These are phyloP conservation scores for Erpobdella octoculata DNA, from an alignment of 2,888 invertebrate species.

Conservation along the genomic window DNA sequence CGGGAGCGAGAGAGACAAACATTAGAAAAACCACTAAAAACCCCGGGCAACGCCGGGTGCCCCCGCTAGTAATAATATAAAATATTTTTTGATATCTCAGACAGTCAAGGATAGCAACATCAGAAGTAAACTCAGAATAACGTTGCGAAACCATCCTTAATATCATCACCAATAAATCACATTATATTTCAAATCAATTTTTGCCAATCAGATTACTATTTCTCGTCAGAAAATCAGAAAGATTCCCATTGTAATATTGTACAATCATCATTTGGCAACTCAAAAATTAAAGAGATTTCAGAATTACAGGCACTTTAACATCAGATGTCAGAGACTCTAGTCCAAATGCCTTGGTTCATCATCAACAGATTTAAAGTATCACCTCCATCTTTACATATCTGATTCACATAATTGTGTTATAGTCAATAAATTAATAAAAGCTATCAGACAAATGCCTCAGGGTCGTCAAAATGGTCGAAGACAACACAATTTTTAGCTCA, in stretches of 20 bases:
- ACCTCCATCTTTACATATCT: neutral
- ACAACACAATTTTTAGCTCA: neutral
- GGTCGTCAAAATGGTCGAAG: neutral
- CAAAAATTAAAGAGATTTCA: neutral
- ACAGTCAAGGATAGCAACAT: constrained; percentile 3
- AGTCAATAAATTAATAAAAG: neutral
- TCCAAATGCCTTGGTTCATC: constrained; percentile 5
- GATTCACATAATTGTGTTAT: neutral
- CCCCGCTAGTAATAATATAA: neutral
- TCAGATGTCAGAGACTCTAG: constrained; percentile 7
- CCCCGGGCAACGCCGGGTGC: too few species aligned
- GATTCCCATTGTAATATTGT: too few species aligned
- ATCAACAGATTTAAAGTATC: neutral
- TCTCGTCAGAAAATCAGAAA: too few species aligned
- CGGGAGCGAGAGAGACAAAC: too few species aligned
- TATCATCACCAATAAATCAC: neutral
- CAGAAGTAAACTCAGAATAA: neutral
- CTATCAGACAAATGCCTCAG: constrained; percentile 12
- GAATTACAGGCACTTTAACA: constrained; percentile 3
- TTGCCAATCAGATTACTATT: too few species aligned
- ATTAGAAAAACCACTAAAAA: too few species aligned
- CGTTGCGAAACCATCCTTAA: neutral
- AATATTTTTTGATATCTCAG: neutral
- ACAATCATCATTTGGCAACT: neutral
- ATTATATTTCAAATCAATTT: neutral